These are phyloP conservation scores for Thunnus albacares DNA, from an alignment of 2,797 vertebrate species.

Conservation along the genomic window DNA sequence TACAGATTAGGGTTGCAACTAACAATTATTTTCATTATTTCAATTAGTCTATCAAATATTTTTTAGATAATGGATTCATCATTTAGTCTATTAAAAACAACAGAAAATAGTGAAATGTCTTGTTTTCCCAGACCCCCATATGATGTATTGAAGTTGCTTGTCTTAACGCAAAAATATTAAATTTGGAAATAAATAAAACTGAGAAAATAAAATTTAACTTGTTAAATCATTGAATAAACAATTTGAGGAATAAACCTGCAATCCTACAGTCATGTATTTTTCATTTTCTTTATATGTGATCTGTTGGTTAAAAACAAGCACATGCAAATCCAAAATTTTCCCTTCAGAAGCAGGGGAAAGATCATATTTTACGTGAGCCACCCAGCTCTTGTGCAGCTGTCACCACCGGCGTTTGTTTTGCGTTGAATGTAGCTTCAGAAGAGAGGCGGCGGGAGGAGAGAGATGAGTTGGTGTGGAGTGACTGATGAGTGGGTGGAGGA, in stretches of 20 bases:
- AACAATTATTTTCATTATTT: neutral
- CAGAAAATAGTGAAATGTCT: no score
- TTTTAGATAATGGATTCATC: no score
- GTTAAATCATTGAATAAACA: neutral
- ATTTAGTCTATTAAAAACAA: no score
- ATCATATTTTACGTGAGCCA: constrained; percentile 57
- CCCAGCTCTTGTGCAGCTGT: constrained; percentile 62
- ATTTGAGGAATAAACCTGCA: neutral
- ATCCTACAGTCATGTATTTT: neutral
- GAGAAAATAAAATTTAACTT: neutral
- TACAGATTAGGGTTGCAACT: neutral
- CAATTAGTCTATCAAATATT: neutral
- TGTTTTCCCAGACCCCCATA: no score
- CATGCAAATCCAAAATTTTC: constrained; percentile 39
- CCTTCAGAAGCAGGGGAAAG: constrained; percentile 8
- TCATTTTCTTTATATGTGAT: constrained; percentile 3
- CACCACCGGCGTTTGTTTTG: constrained; percentile 66
- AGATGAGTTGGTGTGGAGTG: constrained; percentile 78
- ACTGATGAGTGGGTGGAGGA: constrained; percentile 78
- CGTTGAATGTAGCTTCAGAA: constrained; percentile 64
- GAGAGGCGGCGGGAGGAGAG: constrained; percentile 57
- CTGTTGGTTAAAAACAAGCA: constrained; percentile 28
- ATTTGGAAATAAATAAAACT: neutral
- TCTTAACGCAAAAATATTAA: neutral
- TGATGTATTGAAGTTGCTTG: neutral